Percentiles rank a stretch among this genome's conserved stretches.
Evolutionary conservation across 2,888 invertebrate species (phyloP).

Genomic region (Oscheius sp.): DNA sequence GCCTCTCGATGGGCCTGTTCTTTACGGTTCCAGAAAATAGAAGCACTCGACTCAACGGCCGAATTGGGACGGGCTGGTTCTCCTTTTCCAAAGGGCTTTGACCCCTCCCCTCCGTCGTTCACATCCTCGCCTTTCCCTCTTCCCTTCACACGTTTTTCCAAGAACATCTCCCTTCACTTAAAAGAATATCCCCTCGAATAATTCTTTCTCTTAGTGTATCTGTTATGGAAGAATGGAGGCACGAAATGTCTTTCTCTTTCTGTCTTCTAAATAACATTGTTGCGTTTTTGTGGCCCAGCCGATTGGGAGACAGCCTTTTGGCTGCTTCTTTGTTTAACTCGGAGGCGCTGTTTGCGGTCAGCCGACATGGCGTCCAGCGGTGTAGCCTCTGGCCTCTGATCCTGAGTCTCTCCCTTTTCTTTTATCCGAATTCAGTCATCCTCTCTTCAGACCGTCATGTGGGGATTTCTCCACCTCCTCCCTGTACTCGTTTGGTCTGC

Average conservation of each 20-base stretch:
- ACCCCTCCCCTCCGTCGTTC: slow-evolving; percentile 15
- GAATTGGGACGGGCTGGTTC: slow-evolving; percentile 28
- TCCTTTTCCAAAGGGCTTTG: slow-evolving; percentile 1
- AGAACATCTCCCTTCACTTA: not conserved
- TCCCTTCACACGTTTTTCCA: not conserved
- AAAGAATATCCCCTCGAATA: not conserved
- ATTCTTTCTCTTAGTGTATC: not conserved
- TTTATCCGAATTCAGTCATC: not conserved
- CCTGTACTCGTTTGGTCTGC: slow-evolving; percentile 11
- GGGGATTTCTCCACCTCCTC: not conserved
- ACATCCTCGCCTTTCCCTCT: not conserved
- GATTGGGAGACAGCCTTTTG: slow-evolving; percentile 22
- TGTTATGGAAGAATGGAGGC: not conserved
- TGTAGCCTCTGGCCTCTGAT: slow-evolving; percentile 16
- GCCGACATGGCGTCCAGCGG: slow-evolving; percentile 24
- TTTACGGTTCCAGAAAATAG: slow-evolving; percentile 27
- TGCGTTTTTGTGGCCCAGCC: slow-evolving; percentile 5
- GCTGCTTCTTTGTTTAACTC: slow-evolving; percentile 28
- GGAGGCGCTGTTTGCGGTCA: slow-evolving; percentile 29
- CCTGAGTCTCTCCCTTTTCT: not conserved
- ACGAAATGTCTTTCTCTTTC: not conserved
- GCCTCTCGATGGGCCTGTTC: slow-evolving; percentile 2
- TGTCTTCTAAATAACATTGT: too few species aligned
- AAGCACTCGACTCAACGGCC: slow-evolving; percentile 26
- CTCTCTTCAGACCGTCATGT: slow-evolving; percentile 1